Base-by-base conservation (phyloP, 2,113 vertebrate genomes). In the Leptobrachium ailaonicum region DNA sequence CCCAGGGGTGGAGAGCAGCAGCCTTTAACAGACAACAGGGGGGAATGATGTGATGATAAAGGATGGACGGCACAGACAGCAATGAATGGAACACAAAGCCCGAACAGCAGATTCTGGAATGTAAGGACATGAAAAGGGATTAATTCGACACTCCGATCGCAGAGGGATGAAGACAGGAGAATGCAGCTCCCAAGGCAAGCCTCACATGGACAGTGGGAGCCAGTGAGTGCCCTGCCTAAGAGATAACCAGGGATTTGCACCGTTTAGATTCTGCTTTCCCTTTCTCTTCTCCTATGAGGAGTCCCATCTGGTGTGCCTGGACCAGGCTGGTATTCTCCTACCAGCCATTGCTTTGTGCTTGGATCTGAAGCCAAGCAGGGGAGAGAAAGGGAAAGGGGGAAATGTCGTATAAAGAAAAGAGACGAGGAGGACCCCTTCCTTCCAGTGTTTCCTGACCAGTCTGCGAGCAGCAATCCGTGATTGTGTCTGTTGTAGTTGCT, bases 241-340 rank as follows among this genome's bases (percentile, higher is more conserved):
- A 68, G 66, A 43, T 41, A 12, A 42, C 41, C 13, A 44, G 44
- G n/a, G 44, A 60, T 60, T 3, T 50, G 8, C 14, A 14, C 43
- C 68, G n/a, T 13, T 60, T 7, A 60, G 13, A 14, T 13, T 60
- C 75, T 70, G 47, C 64, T 67, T 56, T 20, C 13, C 13, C 12
- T 56, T 53, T 41, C 58, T 45, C 77, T 53, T 13, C 32, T 58
- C 32, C 45, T 58, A 67, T 0, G 50, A 56, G 44, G 53, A 75
- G 79, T 81, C 79, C 79, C 72, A 75, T 81, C 72, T n/a, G 64
- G 62, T 58, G 20, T 53, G 72, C 79, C 66, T 60, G 79, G 58
- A 66, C 41, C 64, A 81, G 71, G 79, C 64, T 81, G 78, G 47
- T 71, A 81, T 60, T 63, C 63, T 67, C 41, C 43, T 45, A 45